Conservation (phyloP, 2,888 invertebrate species). For the Nysson spinosus region DNA sequence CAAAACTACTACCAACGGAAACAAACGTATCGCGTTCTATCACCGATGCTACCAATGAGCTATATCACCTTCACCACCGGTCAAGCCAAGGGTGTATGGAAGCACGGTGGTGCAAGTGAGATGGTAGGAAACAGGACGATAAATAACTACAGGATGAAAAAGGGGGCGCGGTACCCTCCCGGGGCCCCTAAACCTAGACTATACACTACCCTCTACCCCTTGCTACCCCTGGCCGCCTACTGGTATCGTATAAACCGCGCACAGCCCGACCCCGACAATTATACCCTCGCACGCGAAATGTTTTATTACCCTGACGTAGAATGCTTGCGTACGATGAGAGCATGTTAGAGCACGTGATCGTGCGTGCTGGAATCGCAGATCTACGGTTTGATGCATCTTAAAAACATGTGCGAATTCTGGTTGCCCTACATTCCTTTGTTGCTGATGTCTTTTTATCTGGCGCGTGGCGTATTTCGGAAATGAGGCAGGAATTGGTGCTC, state of each 20-base stretch:
- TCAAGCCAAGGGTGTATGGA: constrained; percentile 55
- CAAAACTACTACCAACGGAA: constrained; percentile 46
- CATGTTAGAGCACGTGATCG: constrained; percentile 20
- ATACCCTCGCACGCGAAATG: constrained; percentile 75
- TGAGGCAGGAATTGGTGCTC: too few species aligned
- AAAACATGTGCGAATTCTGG: constrained; percentile 7
- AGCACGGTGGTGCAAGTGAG: constrained; percentile 44
- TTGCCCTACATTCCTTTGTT: too few species aligned
- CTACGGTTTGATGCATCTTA: constrained; percentile 32
- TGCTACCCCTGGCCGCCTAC: constrained; percentile 42
- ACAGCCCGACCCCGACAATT: constrained; percentile 74
- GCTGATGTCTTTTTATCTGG: not conserved
- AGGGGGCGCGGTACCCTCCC: constrained; percentile 74
- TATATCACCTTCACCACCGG: constrained; percentile 62
- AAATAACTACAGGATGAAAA: constrained; percentile 76
- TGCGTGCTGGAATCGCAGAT: constrained; percentile 1
- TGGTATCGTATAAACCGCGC: constrained; percentile 62
- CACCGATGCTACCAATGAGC: constrained; percentile 55
- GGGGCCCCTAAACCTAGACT: constrained; percentile 76
- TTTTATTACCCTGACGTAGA: constrained; percentile 71
- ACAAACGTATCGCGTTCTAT: constrained; percentile 61
- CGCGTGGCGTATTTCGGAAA: too few species aligned
- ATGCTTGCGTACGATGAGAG: constrained; percentile 49
- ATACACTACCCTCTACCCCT: constrained; percentile 60
- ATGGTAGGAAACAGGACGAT: constrained; percentile 68